phyloP scores from a whole-genome alignment of 2,113 vertebrate species.

The Sorex araneus region DNA sequence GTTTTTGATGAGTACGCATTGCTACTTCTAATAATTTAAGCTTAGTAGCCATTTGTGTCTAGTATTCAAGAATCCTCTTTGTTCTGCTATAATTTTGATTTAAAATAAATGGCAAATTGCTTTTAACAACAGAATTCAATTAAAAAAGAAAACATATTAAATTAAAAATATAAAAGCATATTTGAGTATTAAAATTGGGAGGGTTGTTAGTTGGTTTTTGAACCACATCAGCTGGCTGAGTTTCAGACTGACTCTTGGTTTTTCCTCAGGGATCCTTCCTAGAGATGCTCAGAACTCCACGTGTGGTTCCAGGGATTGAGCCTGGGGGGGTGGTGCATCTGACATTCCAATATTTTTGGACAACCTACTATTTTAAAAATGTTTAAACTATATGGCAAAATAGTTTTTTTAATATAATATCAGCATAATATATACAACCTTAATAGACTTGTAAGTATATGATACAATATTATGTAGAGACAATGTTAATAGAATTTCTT shows the following conservation, averaged over 20 bases:
- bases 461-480: neutral
- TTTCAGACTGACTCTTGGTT: too few relatives aligned
- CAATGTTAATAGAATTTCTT: neutral
- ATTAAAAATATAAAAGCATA: neutral
- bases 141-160: neutral
- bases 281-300: too few relatives aligned
- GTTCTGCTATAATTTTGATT: neutral
- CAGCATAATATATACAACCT: neutral
- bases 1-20: slow-evolving; percentile 62
- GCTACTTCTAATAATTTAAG: slow-evolving; percentile 54
- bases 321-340: too few relatives aligned
- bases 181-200: neutral
- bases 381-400: neutral
- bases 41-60: slow-evolving; percentile 55
- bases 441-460: neutral
- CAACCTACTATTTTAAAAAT: neutral
- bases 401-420: neutral
- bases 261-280: too few relatives aligned
- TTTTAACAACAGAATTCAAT: slow-evolving; percentile 42
- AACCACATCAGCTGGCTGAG: too few relatives aligned
- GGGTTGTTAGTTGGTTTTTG: too few relatives aligned
- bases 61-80: neutral
- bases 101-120: slow-evolving; percentile 47
- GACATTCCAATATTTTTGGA: neutral
- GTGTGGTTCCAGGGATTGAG: too few relatives aligned